Percentiles rank a stretch among this genome's conserved stretches.
Evolutionary conservation across 2,888 invertebrate species (phyloP).

Genomic region (Neoascia interrupta): DNA sequence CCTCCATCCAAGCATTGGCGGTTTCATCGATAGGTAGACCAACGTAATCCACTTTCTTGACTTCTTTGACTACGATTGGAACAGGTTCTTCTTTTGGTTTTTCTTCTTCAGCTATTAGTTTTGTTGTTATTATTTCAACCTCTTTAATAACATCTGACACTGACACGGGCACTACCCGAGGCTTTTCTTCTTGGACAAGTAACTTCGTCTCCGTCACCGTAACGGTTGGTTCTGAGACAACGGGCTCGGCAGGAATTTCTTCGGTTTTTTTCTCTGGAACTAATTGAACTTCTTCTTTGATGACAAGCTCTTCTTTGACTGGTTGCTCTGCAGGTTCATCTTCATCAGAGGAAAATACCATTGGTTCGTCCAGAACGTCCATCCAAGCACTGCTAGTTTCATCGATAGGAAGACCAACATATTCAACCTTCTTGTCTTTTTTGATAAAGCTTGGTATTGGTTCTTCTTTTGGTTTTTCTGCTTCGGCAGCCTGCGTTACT

Average conservation of each 20-base stretch:
- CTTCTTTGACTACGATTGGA: conserved; percentile 36
- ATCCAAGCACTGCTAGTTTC: conserved; percentile 75
- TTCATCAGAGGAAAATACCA: conserved; percentile 77
- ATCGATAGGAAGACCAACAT: conserved; percentile 75
- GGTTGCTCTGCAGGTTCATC: conserved; percentile 29
- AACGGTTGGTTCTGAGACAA: background rate
- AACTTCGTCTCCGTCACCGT: conserved; percentile 37
- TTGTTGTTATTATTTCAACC: conserved; percentile 64
- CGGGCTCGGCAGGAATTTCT: conserved; percentile 61
- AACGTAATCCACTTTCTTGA: conserved; percentile 72
- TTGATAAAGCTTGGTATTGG: background rate
- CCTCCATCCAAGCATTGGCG: conserved; percentile 50
- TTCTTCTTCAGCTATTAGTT: conserved; percentile 1
- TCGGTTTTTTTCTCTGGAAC: conserved; percentile 70
- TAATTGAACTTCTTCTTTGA: background rate
- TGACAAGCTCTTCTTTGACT: background rate
- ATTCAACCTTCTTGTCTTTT: conserved; percentile 47
- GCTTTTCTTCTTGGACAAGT: conserved; percentile 72
- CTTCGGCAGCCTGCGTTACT: background rate
- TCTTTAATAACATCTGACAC: conserved; percentile 46
- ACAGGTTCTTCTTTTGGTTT: background rate
- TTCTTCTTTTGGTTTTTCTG: background rate
- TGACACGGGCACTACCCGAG: conserved; percentile 73
- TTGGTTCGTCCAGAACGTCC: conserved; percentile 77
- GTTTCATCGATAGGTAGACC: conserved; percentile 75